phyloP scores from a whole-genome alignment of 2,113 vertebrate genomes.

The Pseudorectes ferrugineus region DNA sequence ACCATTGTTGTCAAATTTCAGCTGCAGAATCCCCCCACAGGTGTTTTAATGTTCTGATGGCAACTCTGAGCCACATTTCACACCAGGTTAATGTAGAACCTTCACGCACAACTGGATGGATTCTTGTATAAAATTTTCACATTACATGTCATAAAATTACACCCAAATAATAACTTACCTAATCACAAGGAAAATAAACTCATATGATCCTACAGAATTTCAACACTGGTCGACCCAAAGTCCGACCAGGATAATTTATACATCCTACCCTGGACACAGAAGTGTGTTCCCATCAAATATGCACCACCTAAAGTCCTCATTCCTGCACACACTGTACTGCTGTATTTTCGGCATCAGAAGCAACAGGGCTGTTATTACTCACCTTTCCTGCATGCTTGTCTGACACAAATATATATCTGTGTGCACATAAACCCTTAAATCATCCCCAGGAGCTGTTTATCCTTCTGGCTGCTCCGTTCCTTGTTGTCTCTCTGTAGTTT shows the following conservation, averaged over 20 bases:
- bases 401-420: accelerated
- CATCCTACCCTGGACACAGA: accelerated
- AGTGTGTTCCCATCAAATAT: not conserved
- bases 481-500: not conserved
- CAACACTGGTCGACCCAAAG: not conserved
- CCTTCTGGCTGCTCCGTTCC: not conserved
- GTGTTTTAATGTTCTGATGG: not conserved
- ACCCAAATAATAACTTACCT: not conserved
- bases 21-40: not conserved
- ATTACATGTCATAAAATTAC: accelerated
- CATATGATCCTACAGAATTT: not conserved
- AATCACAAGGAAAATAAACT: not conserved
- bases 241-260: accelerated
- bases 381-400: accelerated
- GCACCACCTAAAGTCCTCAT: accelerated
- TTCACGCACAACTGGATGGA: not conserved
- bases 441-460: not conserved
- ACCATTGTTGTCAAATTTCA: not conserved
- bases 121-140: not conserved
- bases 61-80: not conserved
- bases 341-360: accelerated
- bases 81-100: not conserved
- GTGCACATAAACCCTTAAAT: not conserved
- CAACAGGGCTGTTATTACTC: not conserved
- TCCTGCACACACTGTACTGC: accelerated